Evolutionary conservation across 2,888 invertebrate genomes (phyloP).

Genomic region (Platycheirus rosarum): DNA sequence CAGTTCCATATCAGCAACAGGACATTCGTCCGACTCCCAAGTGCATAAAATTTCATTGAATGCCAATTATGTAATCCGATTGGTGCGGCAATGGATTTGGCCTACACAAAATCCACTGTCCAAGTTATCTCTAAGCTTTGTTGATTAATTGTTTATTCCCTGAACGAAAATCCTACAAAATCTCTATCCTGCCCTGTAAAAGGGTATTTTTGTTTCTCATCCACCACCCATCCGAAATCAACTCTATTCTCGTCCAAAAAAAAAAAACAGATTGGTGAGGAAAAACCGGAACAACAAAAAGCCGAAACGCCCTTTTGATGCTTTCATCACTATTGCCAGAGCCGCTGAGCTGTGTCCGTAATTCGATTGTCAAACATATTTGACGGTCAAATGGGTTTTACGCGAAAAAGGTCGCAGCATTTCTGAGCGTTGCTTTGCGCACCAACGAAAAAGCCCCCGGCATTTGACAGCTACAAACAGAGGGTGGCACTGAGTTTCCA

Average conservation of each 20-base stretch:
- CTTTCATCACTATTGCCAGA: constrained; percentile 56
- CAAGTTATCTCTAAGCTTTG: constrained; percentile 19
- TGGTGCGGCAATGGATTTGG: constrained; percentile 8
- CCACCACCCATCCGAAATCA: background rate
- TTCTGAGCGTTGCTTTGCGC: constrained; percentile 21
- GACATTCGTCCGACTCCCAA: constrained; percentile 39
- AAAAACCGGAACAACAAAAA: constrained; percentile 21
- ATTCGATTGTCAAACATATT: constrained; percentile 79
- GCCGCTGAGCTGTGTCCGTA: constrained; percentile 66
- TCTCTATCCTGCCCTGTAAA: background rate
- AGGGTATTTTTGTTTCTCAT: background rate
- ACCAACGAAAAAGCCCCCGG: constrained; percentile 31
- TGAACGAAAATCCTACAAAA: constrained; percentile 32
- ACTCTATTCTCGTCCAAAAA: background rate
- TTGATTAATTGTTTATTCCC: constrained; percentile 63
- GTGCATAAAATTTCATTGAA: constrained; percentile 47
- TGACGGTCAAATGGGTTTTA: constrained; percentile 78
- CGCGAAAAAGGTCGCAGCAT: constrained; percentile 77
- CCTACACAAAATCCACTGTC: background rate
- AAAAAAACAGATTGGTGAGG: constrained; percentile 6
- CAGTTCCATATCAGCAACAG: constrained; percentile 50
- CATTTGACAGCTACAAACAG: constrained; percentile 43
- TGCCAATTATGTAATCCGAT: constrained; percentile 52
- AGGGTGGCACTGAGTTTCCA: constrained; percentile 57
- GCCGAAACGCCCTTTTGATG: constrained; percentile 65